Base-by-base conservation (phyloP, 2,113 vertebrate species). In the Loxodonta africana region DNA sequence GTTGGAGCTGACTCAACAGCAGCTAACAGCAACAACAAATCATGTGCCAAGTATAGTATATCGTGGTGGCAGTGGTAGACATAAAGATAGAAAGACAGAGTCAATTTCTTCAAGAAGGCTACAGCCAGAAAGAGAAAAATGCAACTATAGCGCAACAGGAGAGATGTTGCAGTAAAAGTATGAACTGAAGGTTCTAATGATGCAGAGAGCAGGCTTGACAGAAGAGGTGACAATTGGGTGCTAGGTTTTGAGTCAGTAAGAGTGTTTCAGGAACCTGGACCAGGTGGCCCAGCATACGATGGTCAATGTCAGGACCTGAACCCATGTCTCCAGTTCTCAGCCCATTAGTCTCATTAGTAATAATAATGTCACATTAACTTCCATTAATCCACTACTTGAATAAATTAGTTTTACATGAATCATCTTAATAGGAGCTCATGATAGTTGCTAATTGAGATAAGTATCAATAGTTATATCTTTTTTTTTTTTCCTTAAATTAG, bases 401-500 rank as follows among this genome's bases (percentile, higher is more conserved):
- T 82, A 25, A 76, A 6, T 73, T 80, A 81, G 71, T 67, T 88
- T 89, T 83, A 89, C 4, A 44, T 86, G 3, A 3, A 76, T 12
- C 30, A 80, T 91, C 89, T 93, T 83, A 73, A 63, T 63, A 90
- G 37, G 20, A 85, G 48, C 8, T 17, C 41, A 25, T 63, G 26
- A 84, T 77, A 73, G 41, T 57, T 94, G 30, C 44, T 20, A 65
- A 26, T 28, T 84, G 23, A 6, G 30, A 62, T 46, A 90, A 63
- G 28, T 71, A 87, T 76, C 15, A 65, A 48, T 67, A 76, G 48
- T 25, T 26, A 69, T 69, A 80, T 57, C 53, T 17, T 74, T 41
- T 41, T 74, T 74, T 95, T 97, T 81, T 80, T 81, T 94, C 94
- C 63, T 74, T 57, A 33, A 74, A 53, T 71, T 90, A 94, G 62